Base-by-base conservation (phyloP, 2,113 vertebrate genomes). In the Xiphophorus maculatus region DNA sequence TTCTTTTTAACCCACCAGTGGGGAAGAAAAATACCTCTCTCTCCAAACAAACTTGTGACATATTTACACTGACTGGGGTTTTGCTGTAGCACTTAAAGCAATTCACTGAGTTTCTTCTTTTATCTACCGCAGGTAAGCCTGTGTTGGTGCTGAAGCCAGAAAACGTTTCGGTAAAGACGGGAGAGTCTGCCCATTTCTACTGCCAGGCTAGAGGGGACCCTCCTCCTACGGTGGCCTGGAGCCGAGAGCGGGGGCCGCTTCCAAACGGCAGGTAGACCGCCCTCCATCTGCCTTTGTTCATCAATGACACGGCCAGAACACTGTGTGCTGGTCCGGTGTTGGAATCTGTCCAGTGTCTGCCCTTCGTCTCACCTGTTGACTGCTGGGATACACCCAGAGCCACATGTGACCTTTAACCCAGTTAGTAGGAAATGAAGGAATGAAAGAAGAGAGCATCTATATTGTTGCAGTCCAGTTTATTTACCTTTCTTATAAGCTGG, bases 141-240 rank as follows among this genome's bases (percentile, higher is more conserved):
- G 75, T 88, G 68, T 87, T 97, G 0, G 71, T 93, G 61, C 88
- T 63, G 72, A 94, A 73, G 81, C 96, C 96, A 0, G 88, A 88
- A 1, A 91, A 96, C 0, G 30, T 90, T 0, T 86, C 86, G 0
- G 95, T 85, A 0, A 89, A 12, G 48, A 30, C 71, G 0, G 96
- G 96, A 11, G 91, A 94, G 82, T 92, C 93, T 0, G 95, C 95
- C 22, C 93, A 95, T 78, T 95, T 97, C 89, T 60, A 83, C 17
- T 97, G 96, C 35, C 83, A 91, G 0, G 84, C 89, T 3, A 91
- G 88, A 19, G 96, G 96, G 9, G 96, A 96, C 82, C 96, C 96
- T 0, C 81, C 76, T 0, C 96, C 96, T 0, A 67, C 79, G 8
- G 91, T 97, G 62, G 90, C 93, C 44, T 97, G 96, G 96, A 95